These are phyloP conservation scores for Neoaliturus tenellus DNA, from an alignment of 2,888 invertebrate species.

Conservation along the genomic window DNA sequence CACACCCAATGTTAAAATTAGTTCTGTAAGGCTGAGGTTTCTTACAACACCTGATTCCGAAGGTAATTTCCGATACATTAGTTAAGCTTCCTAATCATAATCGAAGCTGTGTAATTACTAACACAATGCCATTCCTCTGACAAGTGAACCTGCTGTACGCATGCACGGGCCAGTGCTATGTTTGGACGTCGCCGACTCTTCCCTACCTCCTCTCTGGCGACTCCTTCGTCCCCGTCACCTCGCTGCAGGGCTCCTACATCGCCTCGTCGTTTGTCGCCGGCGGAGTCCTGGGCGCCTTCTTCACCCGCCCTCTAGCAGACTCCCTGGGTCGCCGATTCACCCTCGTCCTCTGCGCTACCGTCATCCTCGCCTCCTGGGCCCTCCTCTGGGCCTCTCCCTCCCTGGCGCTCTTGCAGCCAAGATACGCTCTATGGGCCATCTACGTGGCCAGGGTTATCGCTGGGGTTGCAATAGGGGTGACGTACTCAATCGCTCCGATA, in stretches of 20 bases:
- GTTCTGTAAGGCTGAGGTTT: too few relatives aligned
- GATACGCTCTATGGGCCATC: constrained; percentile 1
- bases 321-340: constrained; percentile 16
- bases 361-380: constrained; percentile 6
- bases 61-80: too few relatives aligned
- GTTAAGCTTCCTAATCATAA: too few relatives aligned
- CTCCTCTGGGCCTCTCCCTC: background rate
- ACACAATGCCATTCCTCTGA: too few relatives aligned
- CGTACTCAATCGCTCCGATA: constrained; percentile 33
- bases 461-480: constrained; percentile 25
- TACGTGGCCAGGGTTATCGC: constrained; percentile 6
- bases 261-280: constrained; percentile 39
- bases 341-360: background rate
- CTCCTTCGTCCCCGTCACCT: constrained; percentile 68
- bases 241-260: constrained; percentile 53
- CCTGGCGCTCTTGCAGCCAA: background rate
- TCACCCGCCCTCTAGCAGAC: constrained; percentile 37
- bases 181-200: constrained; percentile 90
- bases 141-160: constrained; percentile 47
- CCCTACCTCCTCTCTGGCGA: constrained; percentile 74
- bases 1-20: too few relatives aligned
- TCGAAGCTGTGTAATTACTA: too few relatives aligned
- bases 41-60: too few relatives aligned
- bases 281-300: constrained; percentile 27
- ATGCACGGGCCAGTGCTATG: constrained; percentile 68